phyloP scores from a whole-genome alignment of 2,797 vertebrate species.

The Tympanoctomys barrerae region DNA sequence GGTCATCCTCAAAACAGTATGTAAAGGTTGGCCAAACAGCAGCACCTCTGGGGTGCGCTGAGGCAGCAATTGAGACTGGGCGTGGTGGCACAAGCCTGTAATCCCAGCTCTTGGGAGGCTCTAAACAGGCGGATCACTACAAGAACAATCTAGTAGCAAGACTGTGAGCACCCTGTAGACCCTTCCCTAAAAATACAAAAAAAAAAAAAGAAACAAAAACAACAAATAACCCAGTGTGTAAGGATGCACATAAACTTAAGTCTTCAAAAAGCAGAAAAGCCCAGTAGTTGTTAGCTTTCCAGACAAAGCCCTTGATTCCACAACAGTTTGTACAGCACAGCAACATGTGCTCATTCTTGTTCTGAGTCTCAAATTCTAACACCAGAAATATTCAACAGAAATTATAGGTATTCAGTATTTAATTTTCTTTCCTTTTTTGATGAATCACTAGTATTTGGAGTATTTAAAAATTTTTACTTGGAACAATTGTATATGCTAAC shows the following conservation, averaged over 20 bases:
- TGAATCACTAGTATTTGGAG: background rate
- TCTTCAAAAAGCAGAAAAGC: constrained; percentile 27
- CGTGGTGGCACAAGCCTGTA: too few relatives aligned
- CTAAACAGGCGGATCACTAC: too few relatives aligned
- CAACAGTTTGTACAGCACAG: background rate
- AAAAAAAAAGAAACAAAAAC: too few relatives aligned
- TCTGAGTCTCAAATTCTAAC: constrained; percentile 10
- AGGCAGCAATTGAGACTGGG: too few relatives aligned
- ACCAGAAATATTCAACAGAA: background rate
- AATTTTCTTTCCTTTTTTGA: background rate
- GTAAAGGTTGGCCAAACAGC: too few relatives aligned
- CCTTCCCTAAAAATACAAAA: too few relatives aligned
- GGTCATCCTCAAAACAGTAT: background rate
- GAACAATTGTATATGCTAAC: too few relatives aligned
- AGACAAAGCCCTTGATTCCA: background rate
- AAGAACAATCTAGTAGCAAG: too few relatives aligned
- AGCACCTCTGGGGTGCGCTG: too few relatives aligned
- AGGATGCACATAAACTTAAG: constrained; percentile 26
- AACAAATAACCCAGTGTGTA: background rate
- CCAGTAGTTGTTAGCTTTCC: background rate
- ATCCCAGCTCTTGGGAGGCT: too few relatives aligned
- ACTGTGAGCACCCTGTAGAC: too few relatives aligned
- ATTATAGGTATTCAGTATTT: background rate
- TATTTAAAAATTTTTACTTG: background rate
- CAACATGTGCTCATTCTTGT: background rate